Evolutionary conservation across 2,797 vertebrate genomes (phyloP).

Genomic region (Premnoplex brunnescens): DNA sequence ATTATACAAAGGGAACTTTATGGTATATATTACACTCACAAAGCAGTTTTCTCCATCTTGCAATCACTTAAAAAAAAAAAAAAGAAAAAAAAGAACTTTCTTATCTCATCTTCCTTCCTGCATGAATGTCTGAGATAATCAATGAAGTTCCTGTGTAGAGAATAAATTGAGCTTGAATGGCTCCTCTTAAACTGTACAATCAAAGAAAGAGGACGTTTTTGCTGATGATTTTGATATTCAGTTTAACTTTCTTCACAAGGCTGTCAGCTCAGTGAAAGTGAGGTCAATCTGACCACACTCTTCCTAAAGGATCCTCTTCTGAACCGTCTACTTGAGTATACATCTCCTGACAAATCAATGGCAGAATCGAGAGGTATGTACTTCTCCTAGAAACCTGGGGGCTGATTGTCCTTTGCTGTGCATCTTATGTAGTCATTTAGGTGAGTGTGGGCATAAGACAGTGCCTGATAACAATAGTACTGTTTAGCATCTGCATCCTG

Average conservation of each 20-base stretch:
- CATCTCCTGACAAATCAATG: conserved; percentile 55
- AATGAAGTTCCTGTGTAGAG: conserved; percentile 62
- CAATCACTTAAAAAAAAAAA: conserved; percentile 67
- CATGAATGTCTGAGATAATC: conserved; percentile 70
- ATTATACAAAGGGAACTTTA: conserved; percentile 22
- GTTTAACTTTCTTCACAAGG: conserved; percentile 54
- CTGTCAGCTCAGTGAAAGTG: conserved; percentile 32
- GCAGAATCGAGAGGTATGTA: conserved; percentile 15
- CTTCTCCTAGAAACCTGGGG: conserved; percentile 1
- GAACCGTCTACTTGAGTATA: conserved; percentile 33
- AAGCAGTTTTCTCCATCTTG: conserved; percentile 63
- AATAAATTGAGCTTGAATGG: conserved; percentile 66
- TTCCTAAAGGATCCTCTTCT: conserved; percentile 64
- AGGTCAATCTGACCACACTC: conserved; percentile 66
- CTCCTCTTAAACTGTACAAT: conserved; percentile 67
- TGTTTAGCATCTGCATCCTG: neutral
- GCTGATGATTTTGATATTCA: conserved; percentile 73
- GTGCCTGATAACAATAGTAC: neutral
- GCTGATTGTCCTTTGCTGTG: conserved; percentile 28
- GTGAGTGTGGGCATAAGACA: accelerated
- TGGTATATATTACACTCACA: conserved; percentile 37
- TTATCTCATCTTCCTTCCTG: conserved; percentile 71
- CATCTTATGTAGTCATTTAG: neutral
- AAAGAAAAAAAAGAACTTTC: neutral
- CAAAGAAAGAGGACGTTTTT: conserved; percentile 53